Conservation (phyloP, 2,113 vertebrate genomes). For the Psittacara wagleri region DNA sequence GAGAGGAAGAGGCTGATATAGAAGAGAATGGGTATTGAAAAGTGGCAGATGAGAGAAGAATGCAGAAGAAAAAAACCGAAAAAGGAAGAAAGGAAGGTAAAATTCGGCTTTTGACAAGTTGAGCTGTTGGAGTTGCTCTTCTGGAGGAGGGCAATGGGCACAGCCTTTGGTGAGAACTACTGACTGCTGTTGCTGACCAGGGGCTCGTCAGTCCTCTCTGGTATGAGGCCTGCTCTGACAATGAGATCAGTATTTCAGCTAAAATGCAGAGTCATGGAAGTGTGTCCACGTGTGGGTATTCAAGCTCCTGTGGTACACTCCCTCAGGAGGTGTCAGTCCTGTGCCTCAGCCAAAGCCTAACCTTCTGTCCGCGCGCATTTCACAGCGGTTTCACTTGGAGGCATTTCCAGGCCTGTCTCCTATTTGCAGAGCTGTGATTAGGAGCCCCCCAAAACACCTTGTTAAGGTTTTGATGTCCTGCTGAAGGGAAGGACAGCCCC, state of each 20-base stretch:
- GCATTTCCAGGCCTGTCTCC: background rate
- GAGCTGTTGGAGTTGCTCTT: background rate
- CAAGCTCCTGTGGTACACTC: background rate
- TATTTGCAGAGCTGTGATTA: background rate
- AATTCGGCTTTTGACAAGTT: background rate
- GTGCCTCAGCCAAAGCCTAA: background rate
- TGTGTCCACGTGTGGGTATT: rapidly evolving
- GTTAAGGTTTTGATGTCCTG: background rate
- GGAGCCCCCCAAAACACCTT: background rate
- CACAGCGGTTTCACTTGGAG: background rate
- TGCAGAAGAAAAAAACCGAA: background rate
- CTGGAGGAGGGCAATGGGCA: background rate
- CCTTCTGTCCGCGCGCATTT: background rate
- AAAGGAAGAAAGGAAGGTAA: background rate
- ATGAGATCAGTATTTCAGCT: background rate
- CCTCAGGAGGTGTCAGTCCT: background rate
- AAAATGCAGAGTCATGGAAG: background rate
- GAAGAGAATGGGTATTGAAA: background rate
- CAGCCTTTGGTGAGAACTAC: background rate
- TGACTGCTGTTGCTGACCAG: background rate
- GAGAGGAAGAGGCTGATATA: background rate
- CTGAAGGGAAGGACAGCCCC: background rate
- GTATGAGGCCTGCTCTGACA: background rate
- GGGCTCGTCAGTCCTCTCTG: background rate
- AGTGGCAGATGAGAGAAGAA: background rate